phyloP scores from a whole-genome alignment of 2,113 vertebrate species.

The Catagonus wagneri region DNA sequence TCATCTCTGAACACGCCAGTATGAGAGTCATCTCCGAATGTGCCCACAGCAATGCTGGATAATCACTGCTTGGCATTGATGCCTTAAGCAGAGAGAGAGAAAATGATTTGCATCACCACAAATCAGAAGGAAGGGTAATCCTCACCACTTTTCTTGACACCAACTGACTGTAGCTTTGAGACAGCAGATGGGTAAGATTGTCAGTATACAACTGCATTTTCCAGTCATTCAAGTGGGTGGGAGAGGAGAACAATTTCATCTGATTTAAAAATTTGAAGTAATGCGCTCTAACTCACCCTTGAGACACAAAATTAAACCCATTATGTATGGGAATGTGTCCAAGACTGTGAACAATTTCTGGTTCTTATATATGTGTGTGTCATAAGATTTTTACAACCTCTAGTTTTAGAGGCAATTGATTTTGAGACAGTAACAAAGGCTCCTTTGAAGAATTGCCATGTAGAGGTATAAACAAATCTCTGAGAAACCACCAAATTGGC shows the following conservation, averaged over 20 bases:
- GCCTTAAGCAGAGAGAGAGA: neutral
- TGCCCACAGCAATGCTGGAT: neutral
- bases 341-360: neutral
- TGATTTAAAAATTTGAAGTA: conserved; percentile 1
- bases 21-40: neutral
- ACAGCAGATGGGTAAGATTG: neutral
- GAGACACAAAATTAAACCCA: conserved; percentile 28
- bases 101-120: neutral
- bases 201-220: neutral
- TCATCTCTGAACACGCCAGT: neutral
- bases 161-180: neutral
- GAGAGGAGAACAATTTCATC: neutral
- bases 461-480: neutral
- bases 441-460: neutral
- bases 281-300: neutral
- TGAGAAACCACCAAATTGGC: neutral
- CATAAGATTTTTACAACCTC: conserved; percentile 8
- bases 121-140: neutral
- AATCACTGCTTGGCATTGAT: neutral
- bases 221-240: neutral
- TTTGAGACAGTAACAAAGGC: neutral
- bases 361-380: neutral
- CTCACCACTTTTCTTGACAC: neutral
- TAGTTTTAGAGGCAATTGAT: neutral
- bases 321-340: neutral